A percentile compares a stretch with the other conserved stretches of the same genome.
These are phyloP conservation scores for Sinodicranocentrus sp. DNA, from an alignment of 2,888 invertebrate genomes.

Conservation along the genomic window DNA sequence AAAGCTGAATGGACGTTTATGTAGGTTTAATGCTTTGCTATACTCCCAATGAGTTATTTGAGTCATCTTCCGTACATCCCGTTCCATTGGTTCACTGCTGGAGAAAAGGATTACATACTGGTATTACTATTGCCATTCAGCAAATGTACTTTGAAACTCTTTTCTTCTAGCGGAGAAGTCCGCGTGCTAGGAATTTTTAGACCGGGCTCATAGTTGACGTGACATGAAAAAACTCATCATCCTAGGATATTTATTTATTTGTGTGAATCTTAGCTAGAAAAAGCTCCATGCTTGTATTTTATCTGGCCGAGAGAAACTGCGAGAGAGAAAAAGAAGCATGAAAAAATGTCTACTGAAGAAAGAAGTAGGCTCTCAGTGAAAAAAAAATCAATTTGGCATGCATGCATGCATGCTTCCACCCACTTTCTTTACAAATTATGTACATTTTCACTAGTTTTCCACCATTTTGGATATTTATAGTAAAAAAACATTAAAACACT, in stretches of 20 bases:
- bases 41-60: slow-evolving; percentile 2
- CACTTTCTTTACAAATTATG: no score
- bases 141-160: neutral
- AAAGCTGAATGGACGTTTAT: neutral
- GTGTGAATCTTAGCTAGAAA: no score
- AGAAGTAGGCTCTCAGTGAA: no score
- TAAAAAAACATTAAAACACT: no score
- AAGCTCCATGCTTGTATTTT: no score
- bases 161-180: neutral
- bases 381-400: no score
- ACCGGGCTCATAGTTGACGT: neutral
- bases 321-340: no score
- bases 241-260: neutral
- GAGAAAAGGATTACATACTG: neutral
- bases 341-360: no score
- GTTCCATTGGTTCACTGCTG: neutral
- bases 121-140: neutral
- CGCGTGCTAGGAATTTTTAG: neutral
- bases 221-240: slow-evolving; percentile 7
- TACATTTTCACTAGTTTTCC: no score
- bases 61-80: neutral
- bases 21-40: neutral
- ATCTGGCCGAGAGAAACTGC: no score
- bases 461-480: no score
- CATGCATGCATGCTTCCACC: no score